phyloP scores from a whole-genome alignment of 2,797 vertebrate genomes.

The Oryzias dopingdopingensis region DNA sequence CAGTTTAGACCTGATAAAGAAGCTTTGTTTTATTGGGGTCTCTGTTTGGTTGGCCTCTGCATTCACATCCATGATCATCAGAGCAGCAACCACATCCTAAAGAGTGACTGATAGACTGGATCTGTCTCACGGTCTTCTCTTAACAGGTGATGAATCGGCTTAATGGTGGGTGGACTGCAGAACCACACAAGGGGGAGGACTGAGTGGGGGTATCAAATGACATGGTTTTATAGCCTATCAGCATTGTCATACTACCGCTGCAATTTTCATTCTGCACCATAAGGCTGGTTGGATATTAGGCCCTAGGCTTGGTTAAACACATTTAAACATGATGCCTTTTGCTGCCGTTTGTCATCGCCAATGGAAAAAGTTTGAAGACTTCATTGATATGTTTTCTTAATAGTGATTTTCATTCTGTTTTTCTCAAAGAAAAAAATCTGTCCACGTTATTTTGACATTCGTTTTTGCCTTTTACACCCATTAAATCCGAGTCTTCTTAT shows the following conservation, averaged over 20 bases:
- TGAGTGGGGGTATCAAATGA: constrained; percentile 62
- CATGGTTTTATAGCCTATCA: constrained; percentile 76
- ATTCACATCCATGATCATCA: constrained; percentile 48
- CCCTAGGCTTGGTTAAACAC: constrained; percentile 68
- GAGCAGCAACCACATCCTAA: constrained; percentile 43
- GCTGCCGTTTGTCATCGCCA: constrained; percentile 33
- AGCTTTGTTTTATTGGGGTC: constrained; percentile 5
- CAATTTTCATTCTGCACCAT: constrained; percentile 71
- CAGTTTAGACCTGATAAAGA: not conserved
- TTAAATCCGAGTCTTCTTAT: too few relatives aligned
- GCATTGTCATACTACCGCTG: constrained; percentile 59
- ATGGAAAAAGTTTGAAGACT: constrained; percentile 20
- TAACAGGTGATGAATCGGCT: constrained; percentile 70
- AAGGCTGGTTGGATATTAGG: constrained; percentile 56
- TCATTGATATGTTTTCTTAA: constrained; percentile 7
- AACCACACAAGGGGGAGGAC: constrained; percentile 31
- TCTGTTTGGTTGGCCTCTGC: constrained; percentile 35
- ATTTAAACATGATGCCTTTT: constrained; percentile 20
- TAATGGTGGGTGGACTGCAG: constrained; percentile 67
- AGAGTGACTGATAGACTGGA: constrained; percentile 59
- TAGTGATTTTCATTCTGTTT: constrained; percentile 1
- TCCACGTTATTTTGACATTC: too few relatives aligned
- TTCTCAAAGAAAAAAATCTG: too few relatives aligned
- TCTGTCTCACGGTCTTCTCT: constrained; percentile 62
- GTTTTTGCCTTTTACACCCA: too few relatives aligned